phyloP scores from a whole-genome alignment of 2,888 invertebrate genomes.

The Watsonalla binaria region DNA sequence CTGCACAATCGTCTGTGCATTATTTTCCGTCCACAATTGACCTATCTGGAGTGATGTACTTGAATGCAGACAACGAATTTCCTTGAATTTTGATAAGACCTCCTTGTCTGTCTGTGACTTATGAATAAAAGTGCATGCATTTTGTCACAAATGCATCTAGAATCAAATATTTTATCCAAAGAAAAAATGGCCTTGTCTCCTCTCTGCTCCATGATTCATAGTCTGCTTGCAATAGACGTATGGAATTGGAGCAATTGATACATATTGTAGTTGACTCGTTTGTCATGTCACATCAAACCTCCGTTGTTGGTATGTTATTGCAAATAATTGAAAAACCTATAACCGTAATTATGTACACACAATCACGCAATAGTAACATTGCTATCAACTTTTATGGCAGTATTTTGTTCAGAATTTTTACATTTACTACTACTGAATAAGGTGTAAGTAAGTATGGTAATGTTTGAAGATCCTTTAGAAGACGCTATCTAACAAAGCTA shows the following conservation, averaged over 20 bases:
- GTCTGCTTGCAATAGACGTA: slow-evolving; percentile 72
- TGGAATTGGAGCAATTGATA: slow-evolving; percentile 49
- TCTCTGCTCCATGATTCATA: slow-evolving; percentile 71
- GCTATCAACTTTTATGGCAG: too few species aligned
- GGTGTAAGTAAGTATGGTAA: too few species aligned
- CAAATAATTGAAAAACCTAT: slow-evolving; percentile 15
- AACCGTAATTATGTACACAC: too few species aligned
- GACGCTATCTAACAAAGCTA: too few species aligned
- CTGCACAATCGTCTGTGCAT: slow-evolving; percentile 66
- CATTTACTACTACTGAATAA: too few species aligned
- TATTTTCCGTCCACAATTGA: slow-evolving; percentile 68
- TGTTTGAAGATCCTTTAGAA: too few species aligned
- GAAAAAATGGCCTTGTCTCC: slow-evolving; percentile 45
- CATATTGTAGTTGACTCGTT: slow-evolving; percentile 39
- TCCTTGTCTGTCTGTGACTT: slow-evolving; percentile 50
- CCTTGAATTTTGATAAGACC: slow-evolving; percentile 75
- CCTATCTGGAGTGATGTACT: slow-evolving; percentile 60
- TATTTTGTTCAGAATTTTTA: too few species aligned
- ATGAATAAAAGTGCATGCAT: slow-evolving; percentile 29
- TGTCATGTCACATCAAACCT: slow-evolving; percentile 38
- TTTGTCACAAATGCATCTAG: slow-evolving; percentile 11
- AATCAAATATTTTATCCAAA: slow-evolving; percentile 17
- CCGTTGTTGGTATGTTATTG: slow-evolving; percentile 13
- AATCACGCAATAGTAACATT: too few species aligned
- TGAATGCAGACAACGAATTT: slow-evolving; percentile 72